Evolutionary conservation across 1,140 invertebrate species (phyloP), one percentile per base, ranked within the genome.

Genomic region (Piezodorus guildinii): DNA sequence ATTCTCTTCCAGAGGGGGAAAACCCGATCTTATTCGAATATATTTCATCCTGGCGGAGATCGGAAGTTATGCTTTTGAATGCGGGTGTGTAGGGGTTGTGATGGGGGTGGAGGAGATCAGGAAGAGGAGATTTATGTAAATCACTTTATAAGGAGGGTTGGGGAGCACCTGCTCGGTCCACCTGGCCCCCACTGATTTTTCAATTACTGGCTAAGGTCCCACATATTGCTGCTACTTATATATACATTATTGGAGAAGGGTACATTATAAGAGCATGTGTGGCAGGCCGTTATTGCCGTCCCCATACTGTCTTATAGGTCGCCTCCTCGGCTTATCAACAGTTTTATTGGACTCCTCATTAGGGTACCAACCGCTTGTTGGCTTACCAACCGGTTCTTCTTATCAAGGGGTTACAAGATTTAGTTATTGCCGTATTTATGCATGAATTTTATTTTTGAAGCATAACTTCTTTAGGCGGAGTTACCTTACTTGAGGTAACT

Each of bases 161-260:
- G 34, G 52, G 17, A 21, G 17, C 52, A 56, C 52, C 52, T 56
- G 52, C 21, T 39, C 19, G 9, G 10, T 23, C 21, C 52, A 56
- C 52, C 52, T 56, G 52, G 17, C 15, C 23, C 21, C 60, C 61
- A 66, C 52, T 66, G 65, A 62, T 66, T 66, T 66, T 66, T 66
- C 65, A 63, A 66, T 66, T 66, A 63, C 62, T 54, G 34, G 23
- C 16, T 30, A 45, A 30, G 58, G 27, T 17, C 23, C 58, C 34
- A 56, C 58, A 63, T 63, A 66, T 66, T 43, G 65, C 44, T 63
- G 65, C 52, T 62, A 64, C 66, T 67, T 67, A 67, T 46, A 67
- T 67, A 67, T 65, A 67, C 66, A 67, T 67, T 67, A 67, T 67
- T 67, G 66, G 66, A 67, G 54, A 66, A 44, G 52, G 52, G 52